Evolutionary conservation across 1,140 invertebrate genomes (phyloP), one percentile per base, ranked within the genome.

Genomic region (Cepaea nemoralis): DNA sequence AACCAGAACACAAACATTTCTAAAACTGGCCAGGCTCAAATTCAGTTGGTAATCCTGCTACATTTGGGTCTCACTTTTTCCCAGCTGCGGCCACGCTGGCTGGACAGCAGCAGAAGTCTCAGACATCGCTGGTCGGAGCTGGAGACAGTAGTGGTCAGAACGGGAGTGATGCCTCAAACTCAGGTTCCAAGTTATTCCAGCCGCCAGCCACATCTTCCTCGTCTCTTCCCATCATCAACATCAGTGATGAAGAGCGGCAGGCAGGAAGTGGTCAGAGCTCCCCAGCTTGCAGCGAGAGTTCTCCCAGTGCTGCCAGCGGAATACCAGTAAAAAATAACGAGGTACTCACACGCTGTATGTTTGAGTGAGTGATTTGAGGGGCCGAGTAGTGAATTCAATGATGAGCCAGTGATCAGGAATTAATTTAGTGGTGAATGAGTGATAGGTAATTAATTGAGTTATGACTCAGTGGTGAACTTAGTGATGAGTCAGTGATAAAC

Each of bases 261-360:
- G 87, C 86, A 39, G 89, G 89, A 14, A 90, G 89, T 87, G 89
- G 89, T 10, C 89, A 90, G 76, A 90, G 89, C 84, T 90, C 89
- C 24, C 89, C 89, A 42, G 88, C 88, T 0, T 88, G 87, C 8
- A 89, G 88, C 83, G 89, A 89, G 39, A 84, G 85, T 66, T 85
- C 86, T 6, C 40, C 76, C 16, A 66, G 39, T 55, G 63, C 76
- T 66, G 33, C 50, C 55, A 42, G 50, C 1, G 76, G 76, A 40
- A 5, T 77, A 66, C 76, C 63, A 55, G n/a, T 77, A 35, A 66
- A 66, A 5, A 55, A 66, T 37, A 45, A 31, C 55, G 76, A 77
- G 50, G 76, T 77, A 27, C n/a, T n/a, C n/a, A n/a, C n/a, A n/a
- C n/a, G n/a, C n/a, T n/a, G n/a, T n/a, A n/a, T n/a, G n/a, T n/a